Percentiles rank a stretch among this genome's conserved stretches.
These are phyloP conservation scores for Tachina fera DNA, from an alignment of 2,888 invertebrate genomes.

Conservation along the genomic window DNA sequence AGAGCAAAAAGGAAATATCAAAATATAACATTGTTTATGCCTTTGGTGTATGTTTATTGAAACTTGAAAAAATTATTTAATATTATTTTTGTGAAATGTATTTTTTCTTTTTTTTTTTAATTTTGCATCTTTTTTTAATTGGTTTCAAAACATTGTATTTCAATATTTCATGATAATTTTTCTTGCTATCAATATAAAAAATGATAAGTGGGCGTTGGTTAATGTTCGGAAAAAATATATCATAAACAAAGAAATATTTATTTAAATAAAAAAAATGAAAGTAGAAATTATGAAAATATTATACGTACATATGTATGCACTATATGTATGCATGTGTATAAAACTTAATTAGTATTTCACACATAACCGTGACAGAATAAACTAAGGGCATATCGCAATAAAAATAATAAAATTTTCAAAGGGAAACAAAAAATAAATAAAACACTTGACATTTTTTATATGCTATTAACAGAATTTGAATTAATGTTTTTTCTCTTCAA, in stretches of 20 bases:
- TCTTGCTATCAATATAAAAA: slow-evolving; percentile 17
- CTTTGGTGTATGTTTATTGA: slow-evolving; percentile 28
- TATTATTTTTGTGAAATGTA: slow-evolving; percentile 1
- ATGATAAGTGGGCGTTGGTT: slow-evolving; percentile 46
- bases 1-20: not conserved
- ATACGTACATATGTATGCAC: not conserved
- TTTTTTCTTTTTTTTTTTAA: not conserved
- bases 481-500: not conserved
- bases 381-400: not conserved
- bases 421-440: not conserved
- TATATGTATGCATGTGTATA: not conserved
- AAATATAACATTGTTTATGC: slow-evolving; percentile 23
- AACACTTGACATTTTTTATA: not conserved
- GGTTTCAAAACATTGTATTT: slow-evolving; percentile 35
- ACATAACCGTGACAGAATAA: not conserved
- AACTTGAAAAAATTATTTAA: not conserved
- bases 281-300: slow-evolving; percentile 49
- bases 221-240: slow-evolving; percentile 45
- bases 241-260: too few species aligned
- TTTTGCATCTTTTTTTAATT: not conserved
- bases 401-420: not conserved
- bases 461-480: not conserved
- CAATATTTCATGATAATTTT: slow-evolving; percentile 25
- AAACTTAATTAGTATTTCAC: too few species aligned
- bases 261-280: too few species aligned